Evolutionary conservation across 2,113 vertebrate species (phyloP).

Genomic region (Sardina pilchardus): DNA sequence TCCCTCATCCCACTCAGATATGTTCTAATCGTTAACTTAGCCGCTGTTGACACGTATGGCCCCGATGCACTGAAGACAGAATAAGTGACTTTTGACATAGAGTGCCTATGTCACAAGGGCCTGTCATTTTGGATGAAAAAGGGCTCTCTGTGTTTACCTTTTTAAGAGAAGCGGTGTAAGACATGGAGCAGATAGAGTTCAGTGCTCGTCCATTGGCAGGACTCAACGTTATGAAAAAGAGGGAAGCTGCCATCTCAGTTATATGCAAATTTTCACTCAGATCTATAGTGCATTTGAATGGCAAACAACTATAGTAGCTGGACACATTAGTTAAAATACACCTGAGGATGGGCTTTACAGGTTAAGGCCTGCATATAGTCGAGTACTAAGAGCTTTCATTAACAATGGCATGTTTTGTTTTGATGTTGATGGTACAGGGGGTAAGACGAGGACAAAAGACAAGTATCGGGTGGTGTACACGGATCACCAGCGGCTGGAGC

Average conservation of each 20-base stretch:
- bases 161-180: constrained; percentile 26
- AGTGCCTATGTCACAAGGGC: background rate
- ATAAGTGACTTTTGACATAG: constrained; percentile 41
- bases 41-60: constrained; percentile 35
- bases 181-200: constrained; percentile 25
- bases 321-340: background rate
- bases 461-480: constrained; percentile 97
- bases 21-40: constrained; percentile 47
- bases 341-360: background rate
- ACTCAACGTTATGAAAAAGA: background rate
- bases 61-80: constrained; percentile 21
- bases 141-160: constrained; percentile 23
- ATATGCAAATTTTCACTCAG: background rate
- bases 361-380: background rate
- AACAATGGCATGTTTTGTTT: constrained; percentile 51
- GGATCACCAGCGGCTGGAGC: constrained; percentile 89
- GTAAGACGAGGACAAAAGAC: constrained; percentile 95
- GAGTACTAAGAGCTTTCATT: background rate
- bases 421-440: constrained; percentile 62
- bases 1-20: background rate
- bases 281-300: constrained; percentile 7
- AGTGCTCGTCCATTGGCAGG: background rate
- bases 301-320: background rate
- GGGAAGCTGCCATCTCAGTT: background rate
- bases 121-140: constrained; percentile 4